Percentiles rank a stretch among this genome's conserved stretches.
These are phyloP conservation scores for Cremastobaeus sp. DNA, from an alignment of 2,888 invertebrate genomes.

Conservation along the genomic window DNA sequence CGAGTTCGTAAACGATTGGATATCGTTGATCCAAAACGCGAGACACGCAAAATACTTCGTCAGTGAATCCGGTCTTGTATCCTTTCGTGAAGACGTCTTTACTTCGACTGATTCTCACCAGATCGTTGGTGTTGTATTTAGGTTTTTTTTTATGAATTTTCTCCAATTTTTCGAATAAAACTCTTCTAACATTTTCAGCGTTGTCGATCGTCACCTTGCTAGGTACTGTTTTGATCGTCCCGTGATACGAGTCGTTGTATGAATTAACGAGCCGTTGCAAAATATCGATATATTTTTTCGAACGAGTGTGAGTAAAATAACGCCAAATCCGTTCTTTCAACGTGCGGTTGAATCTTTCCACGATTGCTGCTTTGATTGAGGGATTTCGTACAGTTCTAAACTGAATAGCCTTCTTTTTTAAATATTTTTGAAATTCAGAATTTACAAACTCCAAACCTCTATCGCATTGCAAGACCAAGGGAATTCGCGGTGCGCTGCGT, in stretches of 20 bases:
- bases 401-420: neutral
- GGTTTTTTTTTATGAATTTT: conserved; percentile 4
- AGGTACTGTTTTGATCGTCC: conserved; percentile 13
- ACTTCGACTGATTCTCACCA: neutral
- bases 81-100: conserved; percentile 13
- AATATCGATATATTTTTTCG: conserved; percentile 55
- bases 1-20: neutral
- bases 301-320: too few species aligned
- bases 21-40: neutral
- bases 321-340: too few species aligned
- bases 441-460: conserved; percentile 63
- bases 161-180: too few species aligned
- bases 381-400: conserved; percentile 6
- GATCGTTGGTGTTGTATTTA: conserved; percentile 13
- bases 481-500: neutral
- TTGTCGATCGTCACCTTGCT: conserved; percentile 3
- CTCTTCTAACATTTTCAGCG: neutral
- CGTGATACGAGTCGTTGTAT: conserved; percentile 32
- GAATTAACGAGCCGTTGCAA: conserved; percentile 59
- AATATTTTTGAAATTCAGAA: neutral
- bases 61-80: neutral
- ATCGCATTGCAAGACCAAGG: conserved; percentile 59
- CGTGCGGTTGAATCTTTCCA: conserved; percentile 30
- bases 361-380: neutral
- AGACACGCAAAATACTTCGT: neutral